Evolutionary conservation across 2,113 vertebrate species (phyloP), one percentile per base, ranked within the genome.

Genomic region (Lontra canadensis): DNA sequence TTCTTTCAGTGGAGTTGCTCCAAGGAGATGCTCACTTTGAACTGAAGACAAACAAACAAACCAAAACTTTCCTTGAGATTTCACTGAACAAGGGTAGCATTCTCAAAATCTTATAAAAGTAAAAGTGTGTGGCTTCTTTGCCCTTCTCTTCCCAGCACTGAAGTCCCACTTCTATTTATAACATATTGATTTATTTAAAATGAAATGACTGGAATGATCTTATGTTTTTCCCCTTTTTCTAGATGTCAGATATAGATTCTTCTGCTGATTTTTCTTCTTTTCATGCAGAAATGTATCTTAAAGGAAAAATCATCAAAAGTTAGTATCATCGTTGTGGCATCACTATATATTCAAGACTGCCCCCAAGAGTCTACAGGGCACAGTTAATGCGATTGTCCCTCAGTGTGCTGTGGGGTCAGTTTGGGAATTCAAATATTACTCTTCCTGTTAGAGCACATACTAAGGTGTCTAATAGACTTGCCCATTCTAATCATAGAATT

Each of bases 181-280:
- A 81, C 21, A 23, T n/a, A 86, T 47, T n/a, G 76, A 94, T 81
- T 52, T 73, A 61, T 59, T 89, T 89, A 92, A 85, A 85, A 69
- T 47, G 17, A 89, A 95, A 71, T 74, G 25, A 67, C 39, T 44
- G 15, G 59, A 93, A 29, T 52, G 47, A 55, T 34, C 42, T 34
- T 59, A 36, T 63, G 18, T 20, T 59, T 59, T 84, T 25, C 18
- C 1, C 42, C 59, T 25, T 39, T 52, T 61, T 67, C 31, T 42
- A 47, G 42, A 3, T 63, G 39, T 74, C 65, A 88, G 59, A 49
- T 90, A 63, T 25, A 89, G 71, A 89, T 63, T 26, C 63, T 39
- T 76, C 39, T 39, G 49, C 23, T 91, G 79, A 61, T n/a, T 81
- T 83, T 81, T 78, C 15, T 10, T 0, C 23, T 18, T 55, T 90